Conservation (phyloP, 2,888 invertebrate species). For the Conops quadrifasciatus region DNA sequence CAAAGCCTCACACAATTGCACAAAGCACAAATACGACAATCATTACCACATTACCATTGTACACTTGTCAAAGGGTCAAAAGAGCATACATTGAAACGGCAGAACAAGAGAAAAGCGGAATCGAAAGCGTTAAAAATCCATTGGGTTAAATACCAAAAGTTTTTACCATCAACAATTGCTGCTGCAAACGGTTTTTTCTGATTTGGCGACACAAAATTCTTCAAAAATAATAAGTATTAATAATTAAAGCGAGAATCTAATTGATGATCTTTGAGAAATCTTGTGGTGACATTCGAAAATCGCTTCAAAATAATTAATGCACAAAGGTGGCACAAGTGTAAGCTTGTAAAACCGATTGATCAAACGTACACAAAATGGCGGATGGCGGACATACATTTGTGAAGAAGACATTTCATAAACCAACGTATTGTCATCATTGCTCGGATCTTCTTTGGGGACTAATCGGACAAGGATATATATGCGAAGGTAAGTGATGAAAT, state of each 20-base stretch:
- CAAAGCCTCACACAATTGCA: neutral
- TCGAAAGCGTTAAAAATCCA: conserved; percentile 22
- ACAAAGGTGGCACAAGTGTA: conserved; percentile 34
- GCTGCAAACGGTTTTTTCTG: conserved; percentile 25
- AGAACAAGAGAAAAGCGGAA: conserved; percentile 20
- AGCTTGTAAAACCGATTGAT: conserved; percentile 19
- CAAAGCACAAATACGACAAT: conserved; percentile 22
- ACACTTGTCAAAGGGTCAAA: conserved; percentile 21
- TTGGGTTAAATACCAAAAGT: conserved; percentile 9
- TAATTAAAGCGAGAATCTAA: too few species aligned
- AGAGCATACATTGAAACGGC: conserved; percentile 24
- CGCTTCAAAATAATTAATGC: conserved; percentile 10
- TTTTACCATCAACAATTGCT: neutral
- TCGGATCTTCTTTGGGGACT: conserved; percentile 99
- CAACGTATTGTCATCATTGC: conserved; percentile 99
- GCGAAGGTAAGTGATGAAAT: conserved; percentile 81
- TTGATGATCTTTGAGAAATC: too few species aligned
- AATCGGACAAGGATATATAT: conserved; percentile 99
- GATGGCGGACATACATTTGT: conserved; percentile 95
- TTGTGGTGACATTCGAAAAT: too few species aligned
- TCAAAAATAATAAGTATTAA: too few species aligned
- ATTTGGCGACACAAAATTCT: conserved; percentile 2
- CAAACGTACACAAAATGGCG: conserved; percentile 64
- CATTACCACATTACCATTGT: neutral
- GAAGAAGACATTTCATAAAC: conserved; percentile 99